These are phyloP conservation scores for Mantis religiosa DNA, from an alignment of 2,888 invertebrate genomes.

Conservation along the genomic window DNA sequence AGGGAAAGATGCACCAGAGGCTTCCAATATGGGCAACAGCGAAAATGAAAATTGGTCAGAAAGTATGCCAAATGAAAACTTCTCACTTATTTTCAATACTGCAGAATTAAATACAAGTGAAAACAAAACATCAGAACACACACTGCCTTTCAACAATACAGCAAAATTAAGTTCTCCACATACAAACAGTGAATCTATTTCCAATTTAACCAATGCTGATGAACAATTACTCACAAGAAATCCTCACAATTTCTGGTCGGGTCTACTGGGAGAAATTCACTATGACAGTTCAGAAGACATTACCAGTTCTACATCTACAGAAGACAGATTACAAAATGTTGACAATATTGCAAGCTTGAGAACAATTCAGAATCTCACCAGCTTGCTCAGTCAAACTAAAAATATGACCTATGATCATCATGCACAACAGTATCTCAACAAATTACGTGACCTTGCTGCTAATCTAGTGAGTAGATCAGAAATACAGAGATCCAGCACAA, in stretches of 20 bases:
- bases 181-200: neutral
- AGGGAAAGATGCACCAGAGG: neutral
- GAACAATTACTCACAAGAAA: neutral
- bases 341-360: neutral
- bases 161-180: neutral
- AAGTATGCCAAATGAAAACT: no score
- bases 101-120: neutral
- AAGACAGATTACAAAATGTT: neutral
- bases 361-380: neutral
- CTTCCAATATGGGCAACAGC: neutral
- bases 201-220: neutral
- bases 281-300: neutral
- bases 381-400: neutral
- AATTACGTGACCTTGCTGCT: slow-evolving; percentile 9
- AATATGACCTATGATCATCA: neutral
- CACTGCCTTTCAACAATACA: neutral
- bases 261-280: neutral
- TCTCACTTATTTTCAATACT: no score
- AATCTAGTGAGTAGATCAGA: neutral
- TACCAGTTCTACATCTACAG: neutral
- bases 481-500: neutral
- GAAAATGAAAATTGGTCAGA: no score
- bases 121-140: neutral
- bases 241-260: neutral
- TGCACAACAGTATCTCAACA: slow-evolving; percentile 1